A percentile compares a stretch with the other conserved stretches of the same genome.
Conservation (phyloP, 1,140 invertebrate species). For the Frieseomelitta varia region DNA sequence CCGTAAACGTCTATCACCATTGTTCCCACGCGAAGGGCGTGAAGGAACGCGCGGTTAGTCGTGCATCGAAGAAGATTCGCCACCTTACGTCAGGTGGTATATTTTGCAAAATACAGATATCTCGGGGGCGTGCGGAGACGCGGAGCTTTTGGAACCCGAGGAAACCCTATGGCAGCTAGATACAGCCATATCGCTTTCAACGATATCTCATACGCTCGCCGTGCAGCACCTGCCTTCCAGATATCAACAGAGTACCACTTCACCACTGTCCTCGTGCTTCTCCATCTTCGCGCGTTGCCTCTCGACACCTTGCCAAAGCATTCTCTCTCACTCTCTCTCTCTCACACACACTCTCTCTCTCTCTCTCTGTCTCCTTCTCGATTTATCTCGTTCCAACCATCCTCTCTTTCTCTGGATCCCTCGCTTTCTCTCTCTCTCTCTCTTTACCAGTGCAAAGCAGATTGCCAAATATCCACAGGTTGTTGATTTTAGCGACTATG, state of each 20-base stretch:
- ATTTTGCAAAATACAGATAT: slow-evolving; percentile 39
- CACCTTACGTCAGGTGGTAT: slow-evolving; percentile 16
- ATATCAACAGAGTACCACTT: slow-evolving; percentile 34
- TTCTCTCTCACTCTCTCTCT: not conserved
- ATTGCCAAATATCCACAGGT: slow-evolving; percentile 81
- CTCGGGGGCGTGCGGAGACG: not conserved
- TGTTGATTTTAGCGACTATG: slow-evolving; percentile 76
- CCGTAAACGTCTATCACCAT: slow-evolving; percentile 53
- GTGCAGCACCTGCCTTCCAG: slow-evolving; percentile 56
- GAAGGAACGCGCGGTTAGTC: slow-evolving; percentile 9
- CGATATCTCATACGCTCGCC: slow-evolving; percentile 47
- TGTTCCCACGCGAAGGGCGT: slow-evolving; percentile 23
- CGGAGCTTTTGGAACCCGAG: slow-evolving; percentile 11
- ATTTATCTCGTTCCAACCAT: slow-evolving; percentile 13
- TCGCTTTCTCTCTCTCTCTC: slow-evolving; percentile 9
- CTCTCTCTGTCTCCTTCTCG: slow-evolving; percentile 7
- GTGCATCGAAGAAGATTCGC: slow-evolving; percentile 16
- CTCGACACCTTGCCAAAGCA: not conserved
- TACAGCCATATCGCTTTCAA: slow-evolving; percentile 61
- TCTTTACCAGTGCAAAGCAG: slow-evolving; percentile 70
- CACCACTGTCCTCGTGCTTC: not conserved
- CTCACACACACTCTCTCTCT: not conserved
- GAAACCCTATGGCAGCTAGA: slow-evolving; percentile 32
- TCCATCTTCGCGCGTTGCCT: not conserved
- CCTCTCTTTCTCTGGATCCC: not conserved